Conservation (phyloP, 2,888 invertebrate species). For the Cataglyphis rosenhaueri region DNA sequence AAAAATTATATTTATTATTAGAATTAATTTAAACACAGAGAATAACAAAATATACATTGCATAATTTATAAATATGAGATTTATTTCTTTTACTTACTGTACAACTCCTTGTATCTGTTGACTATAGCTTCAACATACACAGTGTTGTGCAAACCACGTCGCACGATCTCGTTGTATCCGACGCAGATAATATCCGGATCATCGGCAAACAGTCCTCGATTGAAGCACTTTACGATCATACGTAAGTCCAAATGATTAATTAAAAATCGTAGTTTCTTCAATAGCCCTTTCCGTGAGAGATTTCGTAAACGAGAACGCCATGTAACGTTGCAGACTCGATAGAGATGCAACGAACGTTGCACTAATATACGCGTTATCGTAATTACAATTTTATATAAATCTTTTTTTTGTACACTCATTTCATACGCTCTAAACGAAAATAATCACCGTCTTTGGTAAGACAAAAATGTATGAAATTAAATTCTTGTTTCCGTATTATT, state of each 20-base stretch:
- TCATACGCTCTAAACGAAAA: not conserved
- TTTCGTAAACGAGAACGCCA: conserved; percentile 3
- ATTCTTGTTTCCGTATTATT: not conserved
- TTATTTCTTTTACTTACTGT: not conserved
- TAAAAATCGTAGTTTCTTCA: conserved; percentile 19
- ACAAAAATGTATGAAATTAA: not conserved
- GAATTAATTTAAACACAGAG: not conserved
- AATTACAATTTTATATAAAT: conserved; percentile 29
- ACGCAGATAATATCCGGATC: conserved; percentile 34
- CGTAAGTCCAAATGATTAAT: conserved; percentile 36
- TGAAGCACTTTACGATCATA: conserved; percentile 32
- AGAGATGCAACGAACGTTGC: conserved; percentile 10
- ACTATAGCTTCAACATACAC: conserved; percentile 22
- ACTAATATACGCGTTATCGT: conserved; percentile 21
- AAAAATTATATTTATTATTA: not conserved
- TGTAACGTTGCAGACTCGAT: conserved; percentile 2
- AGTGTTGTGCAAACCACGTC: conserved; percentile 16
- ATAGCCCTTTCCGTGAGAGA: not conserved
- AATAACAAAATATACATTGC: not conserved
- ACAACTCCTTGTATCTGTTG: not conserved
- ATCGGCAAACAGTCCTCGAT: conserved; percentile 1
- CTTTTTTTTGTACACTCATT: not conserved
- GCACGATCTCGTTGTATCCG: conserved; percentile 23
- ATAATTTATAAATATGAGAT: not conserved
- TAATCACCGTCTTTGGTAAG: not conserved